Evolutionary conservation across 2,113 vertebrate species (phyloP).

Genomic region (Pseudorectes ferrugineus): DNA sequence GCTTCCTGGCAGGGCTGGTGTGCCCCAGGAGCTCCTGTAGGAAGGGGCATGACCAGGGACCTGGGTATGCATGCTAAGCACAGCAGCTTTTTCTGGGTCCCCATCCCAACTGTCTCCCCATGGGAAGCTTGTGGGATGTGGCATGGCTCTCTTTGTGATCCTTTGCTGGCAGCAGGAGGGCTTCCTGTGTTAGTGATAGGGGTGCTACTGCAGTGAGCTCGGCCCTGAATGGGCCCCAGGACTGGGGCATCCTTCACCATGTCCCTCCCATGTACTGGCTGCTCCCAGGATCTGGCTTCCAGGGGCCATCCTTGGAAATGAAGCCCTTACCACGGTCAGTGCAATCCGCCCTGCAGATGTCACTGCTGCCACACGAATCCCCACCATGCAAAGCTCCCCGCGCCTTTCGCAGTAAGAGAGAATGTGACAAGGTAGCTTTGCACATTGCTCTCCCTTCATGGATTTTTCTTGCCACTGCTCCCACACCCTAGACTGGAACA

Average conservation of each 20-base stretch:
- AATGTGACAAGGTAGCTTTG: not conserved
- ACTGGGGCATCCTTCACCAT: not conserved
- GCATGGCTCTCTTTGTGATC: not conserved
- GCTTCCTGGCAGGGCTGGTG: not conserved
- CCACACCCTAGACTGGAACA: not conserved
- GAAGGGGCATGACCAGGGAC: not conserved
- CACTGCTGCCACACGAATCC: not conserved
- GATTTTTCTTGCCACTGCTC: not conserved
- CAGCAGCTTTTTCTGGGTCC: not conserved
- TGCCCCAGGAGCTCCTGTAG: not conserved
- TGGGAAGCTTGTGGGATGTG: not conserved
- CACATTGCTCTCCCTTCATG: not conserved
- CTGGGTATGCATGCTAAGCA: not conserved
- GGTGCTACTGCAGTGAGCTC: not conserved
- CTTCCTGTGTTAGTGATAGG: not conserved
- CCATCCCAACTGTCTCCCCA: accelerated
- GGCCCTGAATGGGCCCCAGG: accelerated
- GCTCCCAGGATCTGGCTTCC: not conserved
- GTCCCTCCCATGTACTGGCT: accelerated
- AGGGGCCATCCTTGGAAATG: not conserved
- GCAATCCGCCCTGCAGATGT: not conserved
- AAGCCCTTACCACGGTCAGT: not conserved
- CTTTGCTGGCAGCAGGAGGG: not conserved
- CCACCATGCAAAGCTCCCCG: accelerated
- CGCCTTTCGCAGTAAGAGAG: accelerated